Percentiles rank a stretch among this genome's conserved stretches.
Conservation (phyloP, 2,888 invertebrate genomes). For the Dioctria linearis region DNA sequence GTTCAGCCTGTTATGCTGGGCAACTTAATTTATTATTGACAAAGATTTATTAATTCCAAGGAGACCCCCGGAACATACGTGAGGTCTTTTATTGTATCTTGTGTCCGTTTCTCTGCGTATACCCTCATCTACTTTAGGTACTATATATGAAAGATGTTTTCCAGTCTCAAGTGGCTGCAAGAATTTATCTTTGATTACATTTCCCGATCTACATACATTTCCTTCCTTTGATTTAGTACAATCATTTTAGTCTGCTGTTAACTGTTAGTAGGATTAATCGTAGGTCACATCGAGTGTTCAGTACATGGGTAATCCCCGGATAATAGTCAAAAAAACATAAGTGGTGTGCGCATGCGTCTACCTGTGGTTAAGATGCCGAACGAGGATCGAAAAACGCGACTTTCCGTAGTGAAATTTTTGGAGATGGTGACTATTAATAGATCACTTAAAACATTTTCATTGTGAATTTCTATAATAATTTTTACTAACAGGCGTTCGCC, state of each 20-base stretch:
- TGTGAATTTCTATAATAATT: not conserved
- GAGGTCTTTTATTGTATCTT: not conserved
- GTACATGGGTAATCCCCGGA: not conserved
- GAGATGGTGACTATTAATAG: constrained; percentile 66
- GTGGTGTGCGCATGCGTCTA: constrained; percentile 8
- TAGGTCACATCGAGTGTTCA: not conserved
- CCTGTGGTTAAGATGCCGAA: constrained; percentile 65
- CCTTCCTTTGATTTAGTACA: constrained; percentile 28
- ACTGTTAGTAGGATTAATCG: constrained; percentile 3
- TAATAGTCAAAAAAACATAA: not conserved
- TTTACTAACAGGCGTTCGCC: constrained; percentile 74
- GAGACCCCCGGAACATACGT: constrained; percentile 7
- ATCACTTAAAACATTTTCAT: not conserved
- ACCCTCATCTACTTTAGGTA: not conserved
- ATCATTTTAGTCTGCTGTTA: constrained; percentile 16
- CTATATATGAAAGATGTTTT: constrained; percentile 14
- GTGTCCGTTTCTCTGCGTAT: not conserved
- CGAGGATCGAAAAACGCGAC: constrained; percentile 66
- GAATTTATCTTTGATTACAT: constrained; percentile 5
- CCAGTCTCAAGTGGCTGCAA: constrained; percentile 32
- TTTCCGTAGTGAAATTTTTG: constrained; percentile 70
- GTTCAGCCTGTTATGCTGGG: constrained; percentile 38
- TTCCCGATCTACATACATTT: not conserved
- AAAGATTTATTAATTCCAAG: constrained; percentile 41
- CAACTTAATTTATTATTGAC: constrained; percentile 26